Base-by-base conservation (phyloP, 2,888 invertebrate species). In the Catocala sponsa region DNA sequence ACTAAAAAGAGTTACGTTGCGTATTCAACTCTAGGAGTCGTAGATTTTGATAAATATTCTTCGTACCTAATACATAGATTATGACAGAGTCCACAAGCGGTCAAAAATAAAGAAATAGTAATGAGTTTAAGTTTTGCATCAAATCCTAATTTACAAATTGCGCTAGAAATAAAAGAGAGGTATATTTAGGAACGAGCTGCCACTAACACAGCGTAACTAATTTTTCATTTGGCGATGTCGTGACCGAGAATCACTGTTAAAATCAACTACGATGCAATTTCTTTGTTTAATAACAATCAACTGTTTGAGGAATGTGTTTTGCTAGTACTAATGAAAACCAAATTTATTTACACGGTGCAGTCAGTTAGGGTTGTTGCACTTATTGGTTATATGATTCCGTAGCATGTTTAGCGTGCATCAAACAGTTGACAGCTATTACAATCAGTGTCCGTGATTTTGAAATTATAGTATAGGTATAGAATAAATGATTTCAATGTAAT, bases 291-390 rank as follows among this genome's bases (percentile, higher is more conserved):
- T 71, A 76, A 75, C 68, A 73, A 74, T 63, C 72, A 72, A 61
- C 63, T 69, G 73, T 78, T 70, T 76, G 74, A 76, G 68, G 70
- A 76, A 76, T 77, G 76, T 77, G 72, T 75, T 75, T 71, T 70
- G 62, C 68, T 63, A 72, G 71, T 68, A 65, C 68, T 78, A 74
- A 75, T 77, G 71, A 79, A 79, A 77, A 74, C 70, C 64, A 67
- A 74, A 75, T 80, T 75, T 78, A 77, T 79, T 76, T 72, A 63
- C 71, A 65, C 62, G 60, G 55, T 68, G 62, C 47, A 43, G 13
- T 12, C 7, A 38, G 62, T n/a, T 51, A 54, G 47, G 55, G 49
- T 60, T 25, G 56, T 2, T 12, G 44, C 12, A 12, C 6, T 6
- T 48, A 13, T 12, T 7, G 0, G 7, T 5, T 4, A 10, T 7